phyloP scores from a whole-genome alignment of 2,888 invertebrate genomes.

The Andrena hattorfiana region DNA sequence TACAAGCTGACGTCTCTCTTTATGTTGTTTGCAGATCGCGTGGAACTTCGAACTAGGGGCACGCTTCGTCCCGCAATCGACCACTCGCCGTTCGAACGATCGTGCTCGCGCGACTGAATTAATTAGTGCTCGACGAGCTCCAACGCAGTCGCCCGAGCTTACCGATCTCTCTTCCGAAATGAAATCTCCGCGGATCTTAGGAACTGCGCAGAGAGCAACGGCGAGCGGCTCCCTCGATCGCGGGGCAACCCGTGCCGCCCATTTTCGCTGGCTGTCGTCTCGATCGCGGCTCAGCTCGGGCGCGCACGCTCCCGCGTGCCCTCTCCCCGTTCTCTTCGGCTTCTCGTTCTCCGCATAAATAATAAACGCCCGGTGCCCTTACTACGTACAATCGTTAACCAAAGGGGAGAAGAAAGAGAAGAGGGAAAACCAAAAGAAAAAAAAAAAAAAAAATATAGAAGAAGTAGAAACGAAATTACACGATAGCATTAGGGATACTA shows the following conservation, averaged over 20 bases:
- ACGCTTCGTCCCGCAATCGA: slow-evolving; percentile 31
- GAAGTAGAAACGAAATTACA: slow-evolving; percentile 49
- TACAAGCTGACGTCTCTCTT: slow-evolving; percentile 9
- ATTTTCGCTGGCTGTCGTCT: not conserved
- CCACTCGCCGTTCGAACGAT: not conserved
- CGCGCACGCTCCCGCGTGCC: slow-evolving; percentile 1
- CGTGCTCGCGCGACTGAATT: too few relatives aligned
- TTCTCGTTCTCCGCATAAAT: slow-evolving; percentile 16
- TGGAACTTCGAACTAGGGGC: not conserved
- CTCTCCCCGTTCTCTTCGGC: slow-evolving; percentile 1
- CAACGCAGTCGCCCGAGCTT: too few relatives aligned
- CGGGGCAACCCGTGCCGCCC: not conserved
- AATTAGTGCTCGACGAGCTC: too few relatives aligned
- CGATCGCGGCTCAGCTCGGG: not conserved
- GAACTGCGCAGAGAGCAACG: not conserved
- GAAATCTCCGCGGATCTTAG: not conserved
- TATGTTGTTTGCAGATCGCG: slow-evolving; percentile 22
- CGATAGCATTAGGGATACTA: slow-evolving; percentile 69
- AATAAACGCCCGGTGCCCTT: slow-evolving; percentile 59
- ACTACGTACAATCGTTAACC: slow-evolving; percentile 68
- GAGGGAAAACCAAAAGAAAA: slow-evolving; percentile 5
- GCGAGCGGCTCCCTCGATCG: not conserved
- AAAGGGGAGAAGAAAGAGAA: slow-evolving; percentile 47
- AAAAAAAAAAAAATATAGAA: too few relatives aligned
- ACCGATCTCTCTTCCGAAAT: too few relatives aligned